Base-by-base conservation (phyloP, 2,113 vertebrate genomes). In the Scatophagus argus region DNA sequence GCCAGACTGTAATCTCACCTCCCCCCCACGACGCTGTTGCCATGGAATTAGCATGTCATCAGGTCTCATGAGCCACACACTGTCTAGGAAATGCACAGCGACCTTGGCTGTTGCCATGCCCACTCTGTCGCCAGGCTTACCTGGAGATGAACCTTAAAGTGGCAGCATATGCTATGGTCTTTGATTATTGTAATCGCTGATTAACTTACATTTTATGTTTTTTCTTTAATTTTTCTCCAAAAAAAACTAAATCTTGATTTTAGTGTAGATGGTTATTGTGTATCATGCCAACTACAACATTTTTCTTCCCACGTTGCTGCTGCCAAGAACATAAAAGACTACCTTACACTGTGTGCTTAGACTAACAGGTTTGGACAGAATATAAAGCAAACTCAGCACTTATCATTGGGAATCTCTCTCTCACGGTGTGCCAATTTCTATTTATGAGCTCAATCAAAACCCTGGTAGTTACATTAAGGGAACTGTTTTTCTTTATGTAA, bases 1-100 rank as follows among this genome's bases (percentile, higher is more conserved):
- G 69, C 75, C 65, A 79, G 58, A 74, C 80, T 60, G 34, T 90
- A 91, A 92, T 92, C 88, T 62, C 83, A 67, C 36, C 44, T 51
- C 78, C 69, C 52, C 55, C 4, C 59, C 38, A 52, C 60, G 61
- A 6, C 2, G 3, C 56, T 31, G 86, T 78, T 73, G 84, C 70
- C 59, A 46, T 60, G 88, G 91, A 83, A 74, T 91, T 87, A 89
- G 49, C 74, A 66, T 76, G 78, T 82, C 62, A 69, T 71, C 31
- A 41, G 63, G 67, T 59, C 59, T 62, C 62, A 82, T 23, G 49
- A 74, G 70, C 79, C 52, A 54, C 49, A 69, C 70, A 66, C 36
- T 23, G 6, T 69, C 56, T 23, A 78, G 47, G 77, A 84, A 82
- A 74, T 17, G 10, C 12, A 49, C 56, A 63, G 38, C 55, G 68